Percentiles rank a stretch among this genome's conserved stretches.
phyloP scores from a whole-genome alignment of 2,888 invertebrate species.

The Sepioteuthis lessoniana region DNA sequence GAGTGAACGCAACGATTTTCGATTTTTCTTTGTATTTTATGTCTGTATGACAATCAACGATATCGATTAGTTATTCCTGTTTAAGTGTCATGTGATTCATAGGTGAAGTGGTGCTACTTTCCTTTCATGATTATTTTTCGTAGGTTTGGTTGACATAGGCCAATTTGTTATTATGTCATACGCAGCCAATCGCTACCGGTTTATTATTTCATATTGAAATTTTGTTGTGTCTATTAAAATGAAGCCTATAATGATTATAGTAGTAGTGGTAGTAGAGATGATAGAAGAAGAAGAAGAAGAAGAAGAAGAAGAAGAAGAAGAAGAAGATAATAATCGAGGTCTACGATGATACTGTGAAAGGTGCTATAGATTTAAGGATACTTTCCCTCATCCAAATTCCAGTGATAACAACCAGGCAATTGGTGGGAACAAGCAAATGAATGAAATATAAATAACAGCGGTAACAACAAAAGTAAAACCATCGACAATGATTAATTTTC shows the following conservation, averaged over 20 bases:
- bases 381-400: background rate
- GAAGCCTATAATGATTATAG: background rate
- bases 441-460: too few relatives aligned
- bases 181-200: background rate
- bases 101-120: background rate
- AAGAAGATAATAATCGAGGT: background rate
- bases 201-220: background rate
- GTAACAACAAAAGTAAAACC: background rate
- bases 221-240: background rate
- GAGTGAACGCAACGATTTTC: background rate
- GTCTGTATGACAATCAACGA: background rate
- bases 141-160: background rate
- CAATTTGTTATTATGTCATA: background rate
- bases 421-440: background rate
- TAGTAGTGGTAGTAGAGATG: too few relatives aligned
- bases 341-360: background rate
- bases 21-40: background rate
- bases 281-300: background rate
- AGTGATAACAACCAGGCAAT: background rate
- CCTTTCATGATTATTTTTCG: background rate
- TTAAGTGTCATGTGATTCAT: slow-evolving; percentile 2
- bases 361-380: background rate
- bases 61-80: background rate
- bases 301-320: background rate
- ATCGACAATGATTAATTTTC: background rate